Evolutionary conservation across 2,888 invertebrate species (phyloP).

Genomic region (Leptinotarsa rubiginosa): DNA sequence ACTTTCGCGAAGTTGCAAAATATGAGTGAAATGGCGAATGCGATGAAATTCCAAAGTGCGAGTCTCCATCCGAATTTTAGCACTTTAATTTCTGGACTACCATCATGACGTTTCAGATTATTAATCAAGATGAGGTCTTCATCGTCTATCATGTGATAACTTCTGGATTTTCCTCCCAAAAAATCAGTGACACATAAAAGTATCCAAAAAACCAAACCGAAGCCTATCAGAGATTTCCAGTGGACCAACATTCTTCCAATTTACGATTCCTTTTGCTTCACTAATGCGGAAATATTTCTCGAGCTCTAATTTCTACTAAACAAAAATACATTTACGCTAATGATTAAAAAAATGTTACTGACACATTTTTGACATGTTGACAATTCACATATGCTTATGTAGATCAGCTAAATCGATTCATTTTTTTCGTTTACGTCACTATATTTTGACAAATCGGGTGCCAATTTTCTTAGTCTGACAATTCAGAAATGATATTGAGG

Average conservation of each 20-base stretch:
- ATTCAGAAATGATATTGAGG: no score
- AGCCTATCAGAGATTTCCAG: conserved; percentile 56
- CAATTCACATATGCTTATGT: no score
- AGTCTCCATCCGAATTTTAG: conserved; percentile 49
- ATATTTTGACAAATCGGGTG: no score
- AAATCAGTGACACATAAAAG: conserved; percentile 55
- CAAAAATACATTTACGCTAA: conserved; percentile 22
- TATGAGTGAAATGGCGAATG: conserved; percentile 50
- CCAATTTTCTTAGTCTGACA: no score
- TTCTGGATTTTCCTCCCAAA: conserved; percentile 42
- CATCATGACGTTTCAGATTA: not conserved
- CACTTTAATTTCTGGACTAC: conserved; percentile 20
- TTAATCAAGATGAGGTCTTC: not conserved
- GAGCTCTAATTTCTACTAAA: conserved; percentile 19
- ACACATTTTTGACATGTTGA: conserved; percentile 16
- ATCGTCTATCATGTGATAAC: conserved; percentile 25
- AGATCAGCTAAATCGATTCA: no score
- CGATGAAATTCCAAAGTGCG: conserved; percentile 50
- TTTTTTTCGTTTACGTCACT: no score
- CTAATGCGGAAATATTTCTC: not conserved
- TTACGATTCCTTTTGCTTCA: not conserved
- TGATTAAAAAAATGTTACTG: conserved; percentile 22
- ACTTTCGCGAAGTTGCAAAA: conserved; percentile 48
- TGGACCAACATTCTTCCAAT: conserved; percentile 53
- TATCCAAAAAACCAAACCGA: conserved; percentile 58